Base-by-base conservation (phyloP, 2,888 invertebrate genomes). In the Rambutsinella grinnellia region DNA sequence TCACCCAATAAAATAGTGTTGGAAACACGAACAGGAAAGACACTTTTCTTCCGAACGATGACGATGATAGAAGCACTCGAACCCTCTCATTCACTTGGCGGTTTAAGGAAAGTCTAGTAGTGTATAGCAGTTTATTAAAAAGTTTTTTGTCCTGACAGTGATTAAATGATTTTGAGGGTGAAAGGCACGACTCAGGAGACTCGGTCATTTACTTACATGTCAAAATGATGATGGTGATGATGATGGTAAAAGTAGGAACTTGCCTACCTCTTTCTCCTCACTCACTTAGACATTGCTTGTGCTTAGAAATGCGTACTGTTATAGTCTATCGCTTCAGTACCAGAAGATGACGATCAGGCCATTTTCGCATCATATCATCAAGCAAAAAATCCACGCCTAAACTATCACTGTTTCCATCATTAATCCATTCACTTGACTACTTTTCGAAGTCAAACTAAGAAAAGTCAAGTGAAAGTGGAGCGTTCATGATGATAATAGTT, bases 131-230 rank as follows among this genome's bases (percentile, higher is more conserved):
- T 74, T 74, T 74, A 74, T 74, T 74, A 74, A 74, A 74, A 74
- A 66, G 66, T 75, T 69, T n/a, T 61, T 67, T 62, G 68, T 36
- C 63, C 47, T 78, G 78, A 78, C 78, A 78, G 78, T 78, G 78
- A 78, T 78, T 78, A 78, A 78, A 78, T 78, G 78, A 78, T 78
- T 72, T 78, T 58, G 63, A 66, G 68, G 78, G 62, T 72, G 61
- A 67, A 71, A 60, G 62, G 67, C 71, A 62, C 67, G 66, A 77
- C 75, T 74, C 74, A 60, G 61, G 66, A 74, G 74, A 67, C 74
- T 74, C 60, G 26, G 61, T 46, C 66, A 74, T 74, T 74, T 74
- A 74, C 74, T 74, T 46, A 51, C 74, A 54, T 74, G 74, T 74
- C 74, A 74, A 44, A 67, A 61, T 47, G 47, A 63, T 47, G 51